Base-by-base conservation (phyloP, 2,797 vertebrate species). In the Lepilemur ruficaudatus region DNA sequence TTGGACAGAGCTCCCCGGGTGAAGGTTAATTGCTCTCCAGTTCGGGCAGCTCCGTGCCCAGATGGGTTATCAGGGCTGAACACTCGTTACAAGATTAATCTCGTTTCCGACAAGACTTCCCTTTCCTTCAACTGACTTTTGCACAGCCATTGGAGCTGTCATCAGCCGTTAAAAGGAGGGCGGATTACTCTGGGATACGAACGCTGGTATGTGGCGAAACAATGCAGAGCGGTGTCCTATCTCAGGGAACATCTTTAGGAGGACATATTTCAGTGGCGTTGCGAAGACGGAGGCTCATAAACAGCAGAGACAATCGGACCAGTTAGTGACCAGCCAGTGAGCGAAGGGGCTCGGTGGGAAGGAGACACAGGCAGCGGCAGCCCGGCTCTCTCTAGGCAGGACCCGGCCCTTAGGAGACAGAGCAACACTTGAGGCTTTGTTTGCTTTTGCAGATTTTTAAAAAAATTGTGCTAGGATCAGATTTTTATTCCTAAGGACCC, bases 101-200 rank as follows among this genome's bases (percentile, higher is more conserved):
- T 99, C 98, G n/a, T 99, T 99, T 99, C 99, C 99, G 98, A 99
- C 99, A 99, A 98, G 98, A 99, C 98, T 99, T 99, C 99, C 99
- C 95, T 98, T 99, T 99, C 99, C 99, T 99, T 98, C 98, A 99
- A 99, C 99, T 99, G 99, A 99, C 99, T 99, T 98, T 98, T 98
- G 98, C 98, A 98, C 98, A 98, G 99, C 98, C 98, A 98, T 98
- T 98, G 98, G 99, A 98, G 98, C 98, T 99, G 98, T 99, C 99
- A 98, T 96, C 98, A 59, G 98, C 98, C 98, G 98, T 99, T 99
- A 97, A 97, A 97, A 98, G 97, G 86, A 98, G 98, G 98, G 98
- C 96, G 98, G 98, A 98, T 98, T 97, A 91, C 98, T 97, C 98
- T 97, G 98, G 98, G 98, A 98, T 98, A 97, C 96, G 97, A 97